Evolutionary conservation across 2,888 invertebrate genomes (phyloP), one percentile per base, ranked within the genome.

Genomic region (Drepanosiphum platanoidis): DNA sequence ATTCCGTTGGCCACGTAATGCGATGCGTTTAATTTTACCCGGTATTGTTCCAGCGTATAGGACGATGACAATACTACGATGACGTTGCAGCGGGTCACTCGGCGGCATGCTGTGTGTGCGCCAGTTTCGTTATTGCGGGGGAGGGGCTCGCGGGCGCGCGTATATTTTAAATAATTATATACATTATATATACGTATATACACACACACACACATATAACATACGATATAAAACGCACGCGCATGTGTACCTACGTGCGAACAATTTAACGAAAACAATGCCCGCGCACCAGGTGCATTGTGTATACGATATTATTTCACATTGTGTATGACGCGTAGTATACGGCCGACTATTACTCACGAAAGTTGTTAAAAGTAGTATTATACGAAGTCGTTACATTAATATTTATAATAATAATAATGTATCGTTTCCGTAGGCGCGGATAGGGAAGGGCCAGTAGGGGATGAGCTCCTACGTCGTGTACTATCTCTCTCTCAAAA

Each of bases 21-120:
- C 77, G 36, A 75, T 9, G 77, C 27, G 61, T 64, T 66, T 66
- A 78, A 78, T 78, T 64, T 42, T n/a, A 66, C 30, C 22, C 66
- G n/a, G 64, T 22, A 78, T 78, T 78, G 66, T 78, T 64, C 78
- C 64, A 32, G 22, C 46, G 46, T 18, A 46, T 9, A 46, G 13
- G n/a, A 30, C 2, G 42, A 78, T 78, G 64, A 78, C 77, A 64
- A 64, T 30, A 39, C 61, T 61, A 61, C 27, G n/a, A 61, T 61
- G 61, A 61, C 27, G 11, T n/a, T 27, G 61, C 27, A 22, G 27
- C n/a, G 61, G 61, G 61, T 61, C 61, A 61, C 61, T 61, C 61
- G 5, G 42, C 42, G 11, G 61, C 27, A 27, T n/a, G 27, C 11
- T 11, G 42, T 61, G 61, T 9, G 22, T 22, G 27, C 22, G 27